Conservation (phyloP, 2,888 invertebrate species). For the Leucophenga maculata region DNA sequence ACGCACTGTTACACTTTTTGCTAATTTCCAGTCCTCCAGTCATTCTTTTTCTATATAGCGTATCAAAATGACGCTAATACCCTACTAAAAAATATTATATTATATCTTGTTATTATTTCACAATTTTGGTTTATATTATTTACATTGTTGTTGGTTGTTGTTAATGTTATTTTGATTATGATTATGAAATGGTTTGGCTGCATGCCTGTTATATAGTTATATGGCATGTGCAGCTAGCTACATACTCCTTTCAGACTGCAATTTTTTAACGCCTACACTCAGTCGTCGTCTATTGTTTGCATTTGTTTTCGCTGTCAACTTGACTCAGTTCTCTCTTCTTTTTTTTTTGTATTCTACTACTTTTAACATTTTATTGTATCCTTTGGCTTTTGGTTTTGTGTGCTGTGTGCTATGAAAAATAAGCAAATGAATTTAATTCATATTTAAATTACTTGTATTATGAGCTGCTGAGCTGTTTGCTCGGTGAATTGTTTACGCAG, state of each 20-base stretch:
- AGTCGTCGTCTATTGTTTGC: slow-evolving; percentile 25
- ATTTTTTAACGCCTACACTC: slow-evolving; percentile 24
- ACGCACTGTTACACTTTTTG: too few relatives aligned
- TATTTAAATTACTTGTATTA: slow-evolving; percentile 60
- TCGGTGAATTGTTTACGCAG: slow-evolving; percentile 14
- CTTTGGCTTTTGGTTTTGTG: slow-evolving; percentile 7
- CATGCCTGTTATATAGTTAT: slow-evolving; percentile 33
- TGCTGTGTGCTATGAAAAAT: slow-evolving; percentile 4
- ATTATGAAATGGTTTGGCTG: slow-evolving; percentile 61
- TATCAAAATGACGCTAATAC: slow-evolving; percentile 48
- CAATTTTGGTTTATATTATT: slow-evolving; percentile 33
- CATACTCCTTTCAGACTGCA: neutral
- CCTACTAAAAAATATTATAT: too few relatives aligned
- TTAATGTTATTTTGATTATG: slow-evolving; percentile 67
- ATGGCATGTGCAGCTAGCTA: neutral
- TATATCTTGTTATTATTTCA: too few relatives aligned
- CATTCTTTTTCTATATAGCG: slow-evolving; percentile 59
- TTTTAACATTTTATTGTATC: slow-evolving; percentile 54
- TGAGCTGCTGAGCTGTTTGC: slow-evolving; percentile 21
- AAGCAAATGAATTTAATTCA: slow-evolving; percentile 53
- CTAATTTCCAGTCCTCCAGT: too few relatives aligned
- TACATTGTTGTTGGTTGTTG: slow-evolving; percentile 60
- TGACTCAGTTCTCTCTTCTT: too few relatives aligned
- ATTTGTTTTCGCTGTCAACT: too few relatives aligned
- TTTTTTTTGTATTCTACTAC: slow-evolving; percentile 63